Base-by-base conservation (phyloP, 1,140 invertebrate species). In the Neodiprion fabricii region DNA sequence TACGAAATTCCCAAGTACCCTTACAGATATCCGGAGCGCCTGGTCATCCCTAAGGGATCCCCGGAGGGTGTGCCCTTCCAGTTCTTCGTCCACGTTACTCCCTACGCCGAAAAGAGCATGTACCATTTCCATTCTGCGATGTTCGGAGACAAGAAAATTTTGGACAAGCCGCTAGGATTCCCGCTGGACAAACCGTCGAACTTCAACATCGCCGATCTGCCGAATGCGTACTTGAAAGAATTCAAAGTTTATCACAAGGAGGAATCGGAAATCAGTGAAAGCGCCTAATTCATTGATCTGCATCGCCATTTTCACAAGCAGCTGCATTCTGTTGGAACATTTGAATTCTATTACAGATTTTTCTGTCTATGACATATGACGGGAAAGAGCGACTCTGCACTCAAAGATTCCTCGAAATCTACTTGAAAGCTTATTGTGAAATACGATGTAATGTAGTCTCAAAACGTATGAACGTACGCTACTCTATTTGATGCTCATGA, bases 131-230 rank as follows among this genome's bases (percentile, higher is more conserved):
- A 86, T 7, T 67, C 85, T 48, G 84, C 85, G 0, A 67, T 81
- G 7, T 85, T 83, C 73, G 86, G 84, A 28, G 84, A 83, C 17
- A 72, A 77, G 74, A 40, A 78, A 79, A 21, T 80, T 85, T 65
- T 92, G 93, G 78, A 87, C 61, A 90, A 89, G 79, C 89, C 93
- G 65, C 88, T 93, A 80, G 92, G 92, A 48, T 94, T 89, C 86
- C 93, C 93, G 69, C 90, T 94, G 78, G 93, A 95, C 80, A 90
- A 87, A 80, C 87, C 87, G 12, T 80, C 86, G 75, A 65, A 79
- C 10, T 73, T 81, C 40, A 87, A 81, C 77, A 83, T 84, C 81
- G 81, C 79, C 75, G 84, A 86, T 21, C 75, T 86, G 12, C 82
- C 84, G 23, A 90, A 90, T 72, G 86, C 86, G 72, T 85, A 78